Conservation (phyloP, 1,140 invertebrate genomes). For the Hesperophylax magnus region DNA sequence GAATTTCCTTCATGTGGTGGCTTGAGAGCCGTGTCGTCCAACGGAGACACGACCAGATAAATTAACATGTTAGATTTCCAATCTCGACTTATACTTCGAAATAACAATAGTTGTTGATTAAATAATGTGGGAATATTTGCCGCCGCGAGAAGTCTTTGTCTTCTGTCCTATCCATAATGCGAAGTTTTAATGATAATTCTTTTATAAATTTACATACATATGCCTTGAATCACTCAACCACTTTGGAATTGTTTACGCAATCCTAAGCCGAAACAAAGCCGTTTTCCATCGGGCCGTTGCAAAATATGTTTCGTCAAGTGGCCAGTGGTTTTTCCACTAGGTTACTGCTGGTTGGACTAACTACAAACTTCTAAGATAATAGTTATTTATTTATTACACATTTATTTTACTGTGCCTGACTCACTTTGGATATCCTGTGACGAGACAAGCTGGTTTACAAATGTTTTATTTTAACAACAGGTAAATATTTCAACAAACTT, state of each 20-base stretch:
- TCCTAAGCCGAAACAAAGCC: constrained; percentile 18
- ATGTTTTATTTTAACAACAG: no score
- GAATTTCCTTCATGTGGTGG: no score
- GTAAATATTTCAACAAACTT: no score
- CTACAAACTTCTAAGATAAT: no score
- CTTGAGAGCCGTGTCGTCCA: neutral
- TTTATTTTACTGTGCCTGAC: no score
- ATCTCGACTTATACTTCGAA: neutral
- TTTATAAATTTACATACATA: constrained; percentile 34
- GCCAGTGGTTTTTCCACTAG: no score
- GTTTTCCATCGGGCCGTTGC: constrained; percentile 16
- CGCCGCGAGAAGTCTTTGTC: constrained; percentile 11
- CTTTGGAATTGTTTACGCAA: constrained; percentile 29
- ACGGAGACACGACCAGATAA: neutral
- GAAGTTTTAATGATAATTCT: constrained; percentile 34
- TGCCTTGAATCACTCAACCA: constrained; percentile 31
- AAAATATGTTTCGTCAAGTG: constrained; percentile 3
- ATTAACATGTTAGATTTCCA: constrained; percentile 1
- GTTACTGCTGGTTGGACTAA: no score
- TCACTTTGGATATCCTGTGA: no score
- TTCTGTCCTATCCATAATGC: constrained; percentile 11
- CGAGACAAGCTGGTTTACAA: no score
- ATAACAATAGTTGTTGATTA: constrained; percentile 27
- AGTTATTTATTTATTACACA: no score
- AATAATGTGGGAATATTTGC: constrained; percentile 33